Evolutionary conservation across 2,113 vertebrate species (phyloP), one percentile per base, ranked within the genome.

Genomic region (Ophthalmolycus amberensis): DNA sequence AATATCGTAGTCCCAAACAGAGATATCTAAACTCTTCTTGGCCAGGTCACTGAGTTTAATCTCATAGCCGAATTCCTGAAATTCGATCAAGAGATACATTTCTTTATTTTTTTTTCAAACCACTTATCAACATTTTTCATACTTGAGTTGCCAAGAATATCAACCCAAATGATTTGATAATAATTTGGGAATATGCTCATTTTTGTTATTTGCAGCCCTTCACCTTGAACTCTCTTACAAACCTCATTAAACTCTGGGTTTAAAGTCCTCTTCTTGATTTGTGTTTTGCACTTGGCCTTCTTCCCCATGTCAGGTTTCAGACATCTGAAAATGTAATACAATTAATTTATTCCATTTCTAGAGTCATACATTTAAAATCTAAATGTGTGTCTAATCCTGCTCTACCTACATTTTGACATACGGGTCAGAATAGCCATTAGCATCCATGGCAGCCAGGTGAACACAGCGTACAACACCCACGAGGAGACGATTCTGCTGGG

Each of bases 231-330:
- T 64, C 6, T 56, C 40, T 27, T 25, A 83, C 91, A 58, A 80
- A 99, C 98, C 96, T 99, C 98, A 8, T 99, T 99, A 92, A 97
- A 99, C 84, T 99, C 98, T 0, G 98, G 98, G 73, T 99, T 99
- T 83, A 99, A 91, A 0, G 98, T 99, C 94, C 98, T 99, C 96
- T 99, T 99, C 92, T 99, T 99, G 80, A 98, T 99, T 90, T 99
- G 97, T 0, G 98, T 99, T 96, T 99, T 99, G 90, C 96, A 96
- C 90, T 99, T 99, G 64, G 96, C 97, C 84, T 99, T 99, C 90
- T 99, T 99, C 9, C 98, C 98, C 96, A 99, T 98, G 93, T 99
- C 98, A 3, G 98, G 98, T 90, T 98, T 99, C 91, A 99, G 95
- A 90, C 95, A 97, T 79, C 97, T 99, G 80, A 77, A 89, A 79